Base-by-base conservation (phyloP, 2,113 vertebrate genomes). In the Elaphurus davidianus region DNA sequence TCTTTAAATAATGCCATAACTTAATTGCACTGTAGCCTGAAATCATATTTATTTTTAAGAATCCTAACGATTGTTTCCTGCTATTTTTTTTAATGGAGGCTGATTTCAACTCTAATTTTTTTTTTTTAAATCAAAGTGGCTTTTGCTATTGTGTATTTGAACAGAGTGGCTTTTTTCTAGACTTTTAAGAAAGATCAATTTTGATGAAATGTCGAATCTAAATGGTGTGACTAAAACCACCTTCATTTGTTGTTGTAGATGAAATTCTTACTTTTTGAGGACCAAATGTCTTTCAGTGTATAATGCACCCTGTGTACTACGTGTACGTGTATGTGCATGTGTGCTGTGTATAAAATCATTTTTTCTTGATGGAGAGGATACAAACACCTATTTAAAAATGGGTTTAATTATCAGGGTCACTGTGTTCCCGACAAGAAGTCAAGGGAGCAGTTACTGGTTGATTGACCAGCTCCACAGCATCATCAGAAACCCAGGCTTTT, bases 21-120 rank as follows among this genome's bases (percentile, higher is more conserved):
- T 55, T 91, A 88, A 52, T 90, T 90, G 43, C 8, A 71, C 30
- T 55, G 45, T 95, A 59, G 40, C 47, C 17, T 47, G 50, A 95
- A 95, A 79, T 90, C 40, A 76, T 40, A 13, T 55, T 74, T 88
- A 60, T 85, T 88, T 94, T 97, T 83, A 59, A 90, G 54, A 92
- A 57, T 92, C 30, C 16, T 90, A 59, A 78, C 2, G 11, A 86
- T 71, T 90, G 11, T 96, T 97, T 92, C 23, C 84, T 92, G 5
- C 27, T 89, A 15, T 76, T 64, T 45, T 79, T 59, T 95, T 91
- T 60, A 84, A 91, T 78, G 10, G n/a, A 36, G 45, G 0, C 82
- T 88, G 25, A 88, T 91, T 83, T 89, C 45, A 47, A 47, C 12
- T 13, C 9, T 85, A 60, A 62, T 40, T 88, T 93, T 89, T 85